Conservation (phyloP, 1,140 invertebrate species). For the Drosophila repletoides region DNA sequence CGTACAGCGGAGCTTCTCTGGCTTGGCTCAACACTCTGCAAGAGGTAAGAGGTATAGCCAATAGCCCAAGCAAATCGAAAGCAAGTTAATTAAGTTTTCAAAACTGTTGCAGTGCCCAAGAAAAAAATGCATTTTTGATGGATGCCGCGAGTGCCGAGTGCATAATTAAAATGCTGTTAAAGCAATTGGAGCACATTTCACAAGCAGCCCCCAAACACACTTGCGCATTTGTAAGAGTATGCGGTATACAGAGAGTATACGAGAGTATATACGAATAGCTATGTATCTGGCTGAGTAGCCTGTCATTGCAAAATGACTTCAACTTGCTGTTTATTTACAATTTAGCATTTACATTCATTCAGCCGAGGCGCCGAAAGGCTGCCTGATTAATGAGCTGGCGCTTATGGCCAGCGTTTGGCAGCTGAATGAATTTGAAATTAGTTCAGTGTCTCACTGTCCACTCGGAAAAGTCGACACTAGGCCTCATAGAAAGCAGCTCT, state of each 20-base stretch:
- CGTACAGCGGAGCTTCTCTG: constrained; percentile 21
- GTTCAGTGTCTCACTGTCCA: constrained; percentile 37
- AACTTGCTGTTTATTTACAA: constrained; percentile 31
- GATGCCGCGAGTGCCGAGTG: constrained; percentile 43
- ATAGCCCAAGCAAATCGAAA: constrained; percentile 34
- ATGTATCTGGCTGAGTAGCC: constrained; percentile 36
- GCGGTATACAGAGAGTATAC: not conserved
- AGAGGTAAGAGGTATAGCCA: too few species aligned
- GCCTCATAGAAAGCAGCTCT: constrained; percentile 64
- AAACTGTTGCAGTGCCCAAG: constrained; percentile 10
- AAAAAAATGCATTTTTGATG: constrained; percentile 50
- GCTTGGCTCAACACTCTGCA: not conserved
- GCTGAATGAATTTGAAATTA: constrained; percentile 75
- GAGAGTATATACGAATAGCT: not conserved
- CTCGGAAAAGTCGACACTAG: constrained; percentile 34
- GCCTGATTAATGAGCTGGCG: constrained; percentile 71
- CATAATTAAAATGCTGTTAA: constrained; percentile 61
- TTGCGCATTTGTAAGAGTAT: not conserved
- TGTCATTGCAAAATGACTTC: constrained; percentile 72
- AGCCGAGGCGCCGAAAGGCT: constrained; percentile 15
- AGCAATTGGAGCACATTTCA: constrained; percentile 53
- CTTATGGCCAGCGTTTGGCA: constrained; percentile 54
- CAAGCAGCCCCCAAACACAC: constrained; percentile 31
- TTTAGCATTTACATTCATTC: constrained; percentile 6
- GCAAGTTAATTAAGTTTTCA: constrained; percentile 65